Percentiles rank a stretch among this genome's conserved stretches.
These are phyloP conservation scores for Telmatherina bonti DNA, from an alignment of 2,797 vertebrate species.

Conservation along the genomic window DNA sequence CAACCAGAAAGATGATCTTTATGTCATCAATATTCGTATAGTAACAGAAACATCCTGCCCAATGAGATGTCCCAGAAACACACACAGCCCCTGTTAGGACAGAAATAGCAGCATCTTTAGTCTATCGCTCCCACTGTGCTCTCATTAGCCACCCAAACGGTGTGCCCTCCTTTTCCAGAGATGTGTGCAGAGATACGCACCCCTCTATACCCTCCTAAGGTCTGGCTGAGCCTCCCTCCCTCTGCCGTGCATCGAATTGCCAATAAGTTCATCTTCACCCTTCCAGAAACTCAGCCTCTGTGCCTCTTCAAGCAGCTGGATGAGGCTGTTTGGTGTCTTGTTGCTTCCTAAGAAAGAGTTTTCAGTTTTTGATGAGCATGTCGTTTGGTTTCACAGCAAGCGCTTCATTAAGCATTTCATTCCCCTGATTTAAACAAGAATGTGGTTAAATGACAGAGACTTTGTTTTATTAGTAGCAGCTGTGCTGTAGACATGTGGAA, in stretches of 20 bases:
- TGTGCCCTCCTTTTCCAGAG: conserved; percentile 31
- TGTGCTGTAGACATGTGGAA: not conserved
- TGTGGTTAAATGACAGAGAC: not conserved
- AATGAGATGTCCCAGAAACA: conserved; percentile 30
- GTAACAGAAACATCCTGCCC: conserved; percentile 11
- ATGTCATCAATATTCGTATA: conserved; percentile 37
- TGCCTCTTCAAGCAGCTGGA: conserved; percentile 18
- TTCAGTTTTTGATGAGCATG: conserved; percentile 19
- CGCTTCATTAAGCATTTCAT: conserved; percentile 21
- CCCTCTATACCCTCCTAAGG: conserved; percentile 42
- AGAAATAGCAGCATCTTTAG: conserved; percentile 18
- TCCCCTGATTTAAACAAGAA: not conserved
- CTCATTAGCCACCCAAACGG: conserved; percentile 40
- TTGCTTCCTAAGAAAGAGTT: conserved; percentile 38
- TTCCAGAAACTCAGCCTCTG: conserved; percentile 35
- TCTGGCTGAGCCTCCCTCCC: conserved; percentile 20
- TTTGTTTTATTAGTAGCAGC: not conserved
- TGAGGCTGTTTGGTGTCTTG: conserved; percentile 14
- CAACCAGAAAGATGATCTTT: conserved; percentile 8
- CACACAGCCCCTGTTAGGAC: conserved; percentile 27
- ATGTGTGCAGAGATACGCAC: conserved; percentile 38
- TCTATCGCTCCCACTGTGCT: conserved; percentile 20
- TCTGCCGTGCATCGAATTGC: conserved; percentile 56
- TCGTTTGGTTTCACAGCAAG: not conserved
- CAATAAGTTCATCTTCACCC: conserved; percentile 68